phyloP scores from a whole-genome alignment of 2,888 invertebrate species.

The Micropterix aruncella region DNA sequence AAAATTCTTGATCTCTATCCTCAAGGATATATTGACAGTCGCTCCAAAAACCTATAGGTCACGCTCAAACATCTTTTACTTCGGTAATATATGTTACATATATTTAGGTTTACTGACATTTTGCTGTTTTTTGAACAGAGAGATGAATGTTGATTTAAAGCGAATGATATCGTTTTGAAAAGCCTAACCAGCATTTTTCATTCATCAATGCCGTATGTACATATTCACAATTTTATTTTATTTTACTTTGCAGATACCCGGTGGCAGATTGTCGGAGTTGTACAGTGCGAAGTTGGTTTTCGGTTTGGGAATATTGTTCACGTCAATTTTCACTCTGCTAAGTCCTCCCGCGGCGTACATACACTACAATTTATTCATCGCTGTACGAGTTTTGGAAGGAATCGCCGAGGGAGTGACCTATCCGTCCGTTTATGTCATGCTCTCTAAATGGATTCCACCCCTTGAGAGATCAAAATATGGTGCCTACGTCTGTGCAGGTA shows the following conservation, averaged over 20 bases:
- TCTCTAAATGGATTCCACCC: conserved; percentile 89
- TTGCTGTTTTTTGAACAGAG: too few relatives aligned
- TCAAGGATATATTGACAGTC: too few relatives aligned
- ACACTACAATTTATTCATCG: conserved; percentile 52
- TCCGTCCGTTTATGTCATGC: conserved; percentile 88
- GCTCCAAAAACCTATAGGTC: too few relatives aligned
- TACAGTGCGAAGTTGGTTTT: conserved; percentile 81
- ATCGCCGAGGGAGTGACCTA: conserved; percentile 84
- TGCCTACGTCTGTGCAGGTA: conserved; percentile 72
- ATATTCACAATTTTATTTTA: too few relatives aligned
- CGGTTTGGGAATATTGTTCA: conserved; percentile 67
- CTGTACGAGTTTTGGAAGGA: conserved; percentile 66
- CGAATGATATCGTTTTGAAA: too few relatives aligned
- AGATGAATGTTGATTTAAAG: too few relatives aligned
- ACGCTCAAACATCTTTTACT: too few relatives aligned
- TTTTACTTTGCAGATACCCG: conserved; percentile 36
- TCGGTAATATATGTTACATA: too few relatives aligned
- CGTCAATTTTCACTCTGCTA: conserved; percentile 68
- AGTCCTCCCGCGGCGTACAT: conserved; percentile 69
- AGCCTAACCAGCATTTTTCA: too few relatives aligned
- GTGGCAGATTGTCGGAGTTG: conserved; percentile 70
- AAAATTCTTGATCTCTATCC: too few relatives aligned
- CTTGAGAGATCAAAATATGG: conserved; percentile 82
- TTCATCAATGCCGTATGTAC: too few relatives aligned
- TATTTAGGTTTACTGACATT: too few relatives aligned